phyloP scores from a whole-genome alignment of 2,888 invertebrate species.

The Sarcophaga rosellei region DNA sequence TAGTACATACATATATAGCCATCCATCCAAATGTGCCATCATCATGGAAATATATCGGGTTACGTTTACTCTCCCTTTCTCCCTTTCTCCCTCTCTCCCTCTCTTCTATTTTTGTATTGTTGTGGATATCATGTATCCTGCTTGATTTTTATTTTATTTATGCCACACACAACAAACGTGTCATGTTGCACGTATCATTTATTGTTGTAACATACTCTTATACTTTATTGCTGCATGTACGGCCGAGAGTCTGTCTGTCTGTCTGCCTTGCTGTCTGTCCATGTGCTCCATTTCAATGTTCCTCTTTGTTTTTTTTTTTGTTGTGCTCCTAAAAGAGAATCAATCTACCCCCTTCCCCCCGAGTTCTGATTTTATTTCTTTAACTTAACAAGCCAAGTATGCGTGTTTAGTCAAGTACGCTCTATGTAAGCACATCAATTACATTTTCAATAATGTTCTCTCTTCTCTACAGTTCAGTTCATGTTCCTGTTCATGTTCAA shows the following conservation, averaged over 20 bases:
- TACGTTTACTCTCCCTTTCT: neutral
- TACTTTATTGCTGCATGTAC: neutral
- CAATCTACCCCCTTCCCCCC: neutral
- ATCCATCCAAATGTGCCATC: slow-evolving; percentile 25
- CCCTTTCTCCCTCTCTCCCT: too few species aligned
- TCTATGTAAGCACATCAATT: slow-evolving; percentile 55
- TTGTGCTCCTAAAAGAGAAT: neutral
- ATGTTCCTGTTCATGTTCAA: neutral
- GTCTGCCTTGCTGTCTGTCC: neutral
- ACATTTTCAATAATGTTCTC: slow-evolving; percentile 54
- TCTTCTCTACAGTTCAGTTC: neutral
- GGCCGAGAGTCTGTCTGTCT: neutral
- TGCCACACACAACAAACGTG: slow-evolving; percentile 41
- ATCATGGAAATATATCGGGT: slow-evolving; percentile 43
- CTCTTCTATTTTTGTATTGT: neutral
- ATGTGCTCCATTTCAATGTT: slow-evolving; percentile 21
- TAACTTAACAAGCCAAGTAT: slow-evolving; percentile 1
- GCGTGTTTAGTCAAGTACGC: slow-evolving; percentile 30
- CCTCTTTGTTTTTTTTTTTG: neutral
- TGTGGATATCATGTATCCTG: slow-evolving; percentile 15
- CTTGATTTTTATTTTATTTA: slow-evolving; percentile 27
- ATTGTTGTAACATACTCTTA: neutral
- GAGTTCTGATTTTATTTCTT: neutral
- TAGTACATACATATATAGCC: slow-evolving; percentile 6
- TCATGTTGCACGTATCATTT: slow-evolving; percentile 56